Evolutionary conservation across 2,113 vertebrate genomes (phyloP).

Genomic region (Melanocharis versteri): DNA sequence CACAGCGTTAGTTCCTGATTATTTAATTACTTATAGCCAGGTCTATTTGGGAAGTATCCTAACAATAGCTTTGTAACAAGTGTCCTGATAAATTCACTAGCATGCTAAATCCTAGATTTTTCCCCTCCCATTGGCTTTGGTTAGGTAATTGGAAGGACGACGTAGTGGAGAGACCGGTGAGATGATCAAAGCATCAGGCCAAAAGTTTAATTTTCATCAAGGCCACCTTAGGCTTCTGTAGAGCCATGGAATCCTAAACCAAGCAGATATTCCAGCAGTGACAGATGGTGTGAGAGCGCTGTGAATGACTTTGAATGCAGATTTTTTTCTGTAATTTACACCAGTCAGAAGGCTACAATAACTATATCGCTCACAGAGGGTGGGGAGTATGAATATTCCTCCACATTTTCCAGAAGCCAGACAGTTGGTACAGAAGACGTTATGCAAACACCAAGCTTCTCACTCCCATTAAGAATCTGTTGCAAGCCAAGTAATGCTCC

Average conservation of each 20-base stretch:
- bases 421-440: neutral
- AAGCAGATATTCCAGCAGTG: neutral
- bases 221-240: neutral
- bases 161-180: neutral
- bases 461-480: neutral
- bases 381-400: slow-evolving; percentile 33
- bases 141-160: neutral
- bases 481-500: neutral
- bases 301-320: neutral
- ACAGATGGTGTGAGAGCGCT: neutral
- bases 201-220: neutral
- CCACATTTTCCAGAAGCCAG: slow-evolving; percentile 2
- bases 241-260: neutral
- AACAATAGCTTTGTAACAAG: neutral
- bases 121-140: neutral
- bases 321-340: slow-evolving; percentile 27
- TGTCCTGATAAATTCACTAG: neutral
- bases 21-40: neutral
- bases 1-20: neutral
- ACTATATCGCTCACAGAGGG: neutral
- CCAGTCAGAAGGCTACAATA: neutral
- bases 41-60: neutral
- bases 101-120: neutral
- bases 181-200: neutral
- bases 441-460: neutral